phyloP scores from a whole-genome alignment of 1,140 invertebrate species.

The Bombus haemorrhoidalis region DNA sequence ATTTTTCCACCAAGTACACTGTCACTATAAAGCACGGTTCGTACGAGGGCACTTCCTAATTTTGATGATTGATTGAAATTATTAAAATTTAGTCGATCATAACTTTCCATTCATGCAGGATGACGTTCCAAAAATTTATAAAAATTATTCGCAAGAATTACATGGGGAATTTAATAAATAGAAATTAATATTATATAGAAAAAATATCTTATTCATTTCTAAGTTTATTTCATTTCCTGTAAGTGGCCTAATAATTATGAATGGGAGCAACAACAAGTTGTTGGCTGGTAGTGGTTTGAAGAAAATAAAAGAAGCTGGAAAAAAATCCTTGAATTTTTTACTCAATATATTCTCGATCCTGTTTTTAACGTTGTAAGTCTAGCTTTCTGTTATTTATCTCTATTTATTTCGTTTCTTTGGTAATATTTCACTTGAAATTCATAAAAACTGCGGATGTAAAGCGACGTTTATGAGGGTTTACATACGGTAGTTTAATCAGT shows the following conservation, averaged over 20 bases:
- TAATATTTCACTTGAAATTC: not conserved
- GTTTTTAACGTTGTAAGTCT: not conserved
- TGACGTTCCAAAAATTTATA: not conserved
- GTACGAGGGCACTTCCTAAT: too few species aligned
- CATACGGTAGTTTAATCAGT: not conserved
- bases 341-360: not conserved
- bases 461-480: not conserved
- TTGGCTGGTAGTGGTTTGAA: too few species aligned
- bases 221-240: too few species aligned
- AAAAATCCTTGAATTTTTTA: not conserved
- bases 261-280: too few species aligned
- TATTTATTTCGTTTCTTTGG: not conserved
- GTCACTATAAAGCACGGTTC: too few species aligned
- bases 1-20: not conserved
- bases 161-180: too few species aligned
- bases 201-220: too few species aligned
- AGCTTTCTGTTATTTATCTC: not conserved
- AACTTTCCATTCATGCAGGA: too few species aligned
- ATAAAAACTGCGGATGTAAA: not conserved
- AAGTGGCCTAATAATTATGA: too few species aligned
- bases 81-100: too few species aligned
- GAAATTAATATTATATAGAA: too few species aligned
- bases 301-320: not conserved
- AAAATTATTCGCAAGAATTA: not conserved
- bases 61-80: too few species aligned